These are phyloP conservation scores for Lomographa bimaculata DNA, from an alignment of 2,888 invertebrate species.

Conservation along the genomic window DNA sequence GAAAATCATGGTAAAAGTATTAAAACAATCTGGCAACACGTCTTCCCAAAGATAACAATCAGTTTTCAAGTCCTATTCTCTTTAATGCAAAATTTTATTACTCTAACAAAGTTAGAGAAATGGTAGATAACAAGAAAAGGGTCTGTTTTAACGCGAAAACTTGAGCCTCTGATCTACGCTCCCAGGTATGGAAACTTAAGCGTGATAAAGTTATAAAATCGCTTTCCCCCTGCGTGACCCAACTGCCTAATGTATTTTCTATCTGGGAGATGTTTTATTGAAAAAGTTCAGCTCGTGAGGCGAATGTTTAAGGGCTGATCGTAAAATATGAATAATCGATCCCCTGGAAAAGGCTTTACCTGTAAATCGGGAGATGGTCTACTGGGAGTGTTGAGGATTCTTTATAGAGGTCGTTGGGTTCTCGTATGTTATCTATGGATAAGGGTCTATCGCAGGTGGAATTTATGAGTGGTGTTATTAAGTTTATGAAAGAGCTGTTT, in stretches of 20 bases:
- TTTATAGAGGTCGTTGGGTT: constrained; percentile 39
- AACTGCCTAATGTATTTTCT: constrained; percentile 62
- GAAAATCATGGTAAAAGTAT: too few species aligned
- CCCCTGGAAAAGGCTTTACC: constrained; percentile 42
- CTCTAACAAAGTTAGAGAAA: constrained; percentile 14
- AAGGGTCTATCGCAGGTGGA: constrained; percentile 10
- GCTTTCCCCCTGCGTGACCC: constrained; percentile 72
- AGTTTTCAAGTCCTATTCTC: constrained; percentile 9
- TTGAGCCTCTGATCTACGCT: constrained; percentile 30
- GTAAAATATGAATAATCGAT: constrained; percentile 76
- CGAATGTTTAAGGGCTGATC: constrained; percentile 63
- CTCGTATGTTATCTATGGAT: constrained; percentile 27
- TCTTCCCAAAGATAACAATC: background rate
- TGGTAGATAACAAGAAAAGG: constrained; percentile 28
- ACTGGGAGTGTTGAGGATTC: constrained; percentile 36
- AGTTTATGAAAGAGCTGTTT: constrained; percentile 5
- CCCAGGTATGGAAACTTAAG: constrained; percentile 60
- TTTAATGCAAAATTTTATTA: constrained; percentile 16
- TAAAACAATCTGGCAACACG: background rate
- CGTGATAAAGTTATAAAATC: constrained; percentile 81
- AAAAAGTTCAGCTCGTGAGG: constrained; percentile 79
- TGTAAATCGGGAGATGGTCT: constrained; percentile 41
- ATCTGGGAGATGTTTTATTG: constrained; percentile 77
- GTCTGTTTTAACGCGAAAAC: constrained; percentile 33
- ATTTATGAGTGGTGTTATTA: constrained; percentile 16